Conservation (phyloP, 2,888 invertebrate species). For the Sialis fuliginosa region DNA sequence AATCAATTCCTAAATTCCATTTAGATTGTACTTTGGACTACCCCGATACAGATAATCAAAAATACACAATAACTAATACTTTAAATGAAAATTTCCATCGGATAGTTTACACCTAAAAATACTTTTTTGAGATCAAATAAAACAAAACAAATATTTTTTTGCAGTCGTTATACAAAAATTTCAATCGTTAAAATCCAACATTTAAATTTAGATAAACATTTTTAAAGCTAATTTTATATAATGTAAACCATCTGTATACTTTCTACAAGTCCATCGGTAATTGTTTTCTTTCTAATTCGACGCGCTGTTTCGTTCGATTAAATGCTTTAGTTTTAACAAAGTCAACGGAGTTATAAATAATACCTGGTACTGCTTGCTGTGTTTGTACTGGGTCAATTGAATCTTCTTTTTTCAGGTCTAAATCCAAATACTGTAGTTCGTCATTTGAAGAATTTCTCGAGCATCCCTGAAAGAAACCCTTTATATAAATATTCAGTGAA, state of each 20-base stretch:
- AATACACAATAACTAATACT: no score
- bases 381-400: slow-evolving; percentile 10
- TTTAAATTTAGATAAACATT: no score
- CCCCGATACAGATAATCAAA: no score
- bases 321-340: slow-evolving; percentile 89
- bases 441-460: slow-evolving; percentile 10
- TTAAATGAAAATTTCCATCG: no score
- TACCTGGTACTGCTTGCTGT: slow-evolving; percentile 17
- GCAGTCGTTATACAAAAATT: no score
- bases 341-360: slow-evolving; percentile 84
- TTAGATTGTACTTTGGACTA: no score
- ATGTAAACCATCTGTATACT: not conserved
- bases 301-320: slow-evolving; percentile 65
- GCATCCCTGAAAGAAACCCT: slow-evolving; percentile 16
- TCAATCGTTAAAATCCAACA: no score
- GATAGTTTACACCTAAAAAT: no score
- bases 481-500: not conserved
- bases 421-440: slow-evolving; percentile 66
- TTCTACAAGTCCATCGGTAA: slow-evolving; percentile 19
- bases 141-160: no score
- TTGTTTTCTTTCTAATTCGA: slow-evolving; percentile 45
- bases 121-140: no score
- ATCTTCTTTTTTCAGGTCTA: slow-evolving; percentile 46
- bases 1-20: no score
- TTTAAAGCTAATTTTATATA: no score